Conservation (phyloP, 2,888 invertebrate genomes). For the Cyclophora punctaria region DNA sequence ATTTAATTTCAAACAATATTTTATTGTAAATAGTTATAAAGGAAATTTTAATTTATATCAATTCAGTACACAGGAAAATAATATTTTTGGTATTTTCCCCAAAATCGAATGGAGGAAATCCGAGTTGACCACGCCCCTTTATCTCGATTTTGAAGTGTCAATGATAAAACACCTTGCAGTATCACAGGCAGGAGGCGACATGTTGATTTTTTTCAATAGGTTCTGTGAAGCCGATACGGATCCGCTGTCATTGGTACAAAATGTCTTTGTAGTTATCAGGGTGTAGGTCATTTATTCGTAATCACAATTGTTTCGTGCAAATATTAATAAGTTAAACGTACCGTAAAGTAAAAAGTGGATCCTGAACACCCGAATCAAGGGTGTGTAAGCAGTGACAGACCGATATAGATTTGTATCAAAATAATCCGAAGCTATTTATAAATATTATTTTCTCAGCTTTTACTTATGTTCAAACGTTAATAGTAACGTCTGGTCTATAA, state of each 20-base stretch:
- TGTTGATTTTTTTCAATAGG: slow-evolving; percentile 74
- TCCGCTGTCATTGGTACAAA: slow-evolving; percentile 72
- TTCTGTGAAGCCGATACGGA: slow-evolving; percentile 74
- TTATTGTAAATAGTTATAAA: too few relatives aligned
- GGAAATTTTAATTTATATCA: too few relatives aligned
- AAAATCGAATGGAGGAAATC: slow-evolving; percentile 23
- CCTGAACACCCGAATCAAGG: slow-evolving; percentile 67
- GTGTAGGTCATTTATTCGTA: slow-evolving; percentile 73
- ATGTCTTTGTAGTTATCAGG: slow-evolving; percentile 75
- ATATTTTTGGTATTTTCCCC: too few relatives aligned
- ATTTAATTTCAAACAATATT: too few relatives aligned
- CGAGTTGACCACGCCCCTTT: slow-evolving; percentile 39
- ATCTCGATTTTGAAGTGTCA: slow-evolving; percentile 57
- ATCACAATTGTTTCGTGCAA: slow-evolving; percentile 63
- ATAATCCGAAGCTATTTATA: slow-evolving; percentile 76
- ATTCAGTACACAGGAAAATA: too few relatives aligned
- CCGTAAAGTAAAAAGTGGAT: slow-evolving; percentile 63
- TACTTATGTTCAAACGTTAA: slow-evolving; percentile 75
- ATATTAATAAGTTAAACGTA: slow-evolving; percentile 58
- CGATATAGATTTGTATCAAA: slow-evolving; percentile 74
- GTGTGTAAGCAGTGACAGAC: slow-evolving; percentile 73
- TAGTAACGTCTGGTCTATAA: slow-evolving; percentile 74
- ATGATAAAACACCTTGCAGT: slow-evolving; percentile 56
- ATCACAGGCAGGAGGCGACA: slow-evolving; percentile 66
- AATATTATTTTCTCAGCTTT: slow-evolving; percentile 76